Base-by-base conservation (phyloP, 2,888 invertebrate species). In the Tachystola acroxantha region DNA sequence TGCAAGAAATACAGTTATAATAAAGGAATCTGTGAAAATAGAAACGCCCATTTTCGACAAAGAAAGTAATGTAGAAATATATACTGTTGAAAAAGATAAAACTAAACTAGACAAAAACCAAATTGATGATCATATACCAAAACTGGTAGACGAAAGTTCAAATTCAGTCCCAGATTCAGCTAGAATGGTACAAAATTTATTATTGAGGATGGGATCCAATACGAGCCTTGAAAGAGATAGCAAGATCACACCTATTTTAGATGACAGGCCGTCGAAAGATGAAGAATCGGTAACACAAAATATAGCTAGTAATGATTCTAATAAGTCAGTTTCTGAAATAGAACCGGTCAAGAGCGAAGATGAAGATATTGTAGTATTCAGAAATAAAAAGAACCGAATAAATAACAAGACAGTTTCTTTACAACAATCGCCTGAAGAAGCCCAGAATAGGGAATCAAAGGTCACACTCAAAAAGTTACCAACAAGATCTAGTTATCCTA, bases 11-110 rank as follows among this genome's bases (percentile, higher is more conserved):
- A 6, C 11, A 24, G 0, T 29, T 35, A 39, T 31, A 40, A 42
- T 33, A 36, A 48, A 35, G 28, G 33, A 32, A 30, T 14, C 20
- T 44, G 11, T 10, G 22, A 43, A 27, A 33, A 27, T 1, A 43
- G 32, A 32, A 34, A 37, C 1, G 20, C 25, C 10, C 37, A 32
- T 10, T 16, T 24, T 35, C 29, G 35, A 22, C 37, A 42, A 20
- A 6, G 20, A 20, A 7, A 20, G 9, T 20, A 20, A 20, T 20
- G 1, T 7, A 9, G 5, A 20, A 20, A 20, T 3, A 5, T 19
- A 6, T 2, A 20, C 6, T 20, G 4, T 7, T 22, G 6, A 7
- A 22, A n/a, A 7, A 9, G 2, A n/a, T 24, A n/a, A 24, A 4
- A n/a, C 9, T n/a, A 24, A n/a, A 2, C 1, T 4, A n/a, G n/a